Percentiles rank a stretch among this genome's conserved stretches.
phyloP scores from a whole-genome alignment of 2,888 invertebrate species.

The Pediacus dermestoides region DNA sequence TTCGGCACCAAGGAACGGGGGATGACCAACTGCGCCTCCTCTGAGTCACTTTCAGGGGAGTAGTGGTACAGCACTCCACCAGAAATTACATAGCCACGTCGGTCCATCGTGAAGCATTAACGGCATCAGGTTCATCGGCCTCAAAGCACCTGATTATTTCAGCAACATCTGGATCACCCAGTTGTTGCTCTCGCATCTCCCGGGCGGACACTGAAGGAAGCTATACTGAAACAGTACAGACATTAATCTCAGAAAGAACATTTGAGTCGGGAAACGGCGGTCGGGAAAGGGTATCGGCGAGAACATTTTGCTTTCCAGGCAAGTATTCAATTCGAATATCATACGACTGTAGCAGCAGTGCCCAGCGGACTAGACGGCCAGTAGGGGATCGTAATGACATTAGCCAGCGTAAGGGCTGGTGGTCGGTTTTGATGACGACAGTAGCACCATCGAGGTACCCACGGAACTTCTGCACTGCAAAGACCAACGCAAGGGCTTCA shows the following conservation, averaged over 20 bases:
- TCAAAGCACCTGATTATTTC: slow-evolving; percentile 26
- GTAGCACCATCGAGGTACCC: slow-evolving; percentile 43
- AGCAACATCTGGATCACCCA: slow-evolving; percentile 23
- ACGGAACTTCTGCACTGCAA: slow-evolving; percentile 39
- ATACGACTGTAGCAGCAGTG: slow-evolving; percentile 42
- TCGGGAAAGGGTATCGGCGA: slow-evolving; percentile 21
- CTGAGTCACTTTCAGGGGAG: slow-evolving; percentile 10
- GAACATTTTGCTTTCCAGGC: slow-evolving; percentile 15
- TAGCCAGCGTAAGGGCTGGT: slow-evolving; percentile 50
- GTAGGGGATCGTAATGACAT: slow-evolving; percentile 34
- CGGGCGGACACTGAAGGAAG: no score
- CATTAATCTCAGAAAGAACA: no score
- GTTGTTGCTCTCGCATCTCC: slow-evolving; percentile 19
- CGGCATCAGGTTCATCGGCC: slow-evolving; percentile 5
- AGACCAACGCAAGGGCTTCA: slow-evolving; percentile 33
- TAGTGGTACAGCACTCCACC: slow-evolving; percentile 25
- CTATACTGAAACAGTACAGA: no score
- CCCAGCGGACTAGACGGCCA: slow-evolving; percentile 49
- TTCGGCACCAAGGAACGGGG: slow-evolving; percentile 3
- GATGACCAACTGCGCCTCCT: slow-evolving; percentile 16
- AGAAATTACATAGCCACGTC: slow-evolving; percentile 27
- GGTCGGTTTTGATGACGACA: slow-evolving; percentile 46
- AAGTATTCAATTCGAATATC: slow-evolving; percentile 26
- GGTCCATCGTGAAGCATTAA: slow-evolving; percentile 18
- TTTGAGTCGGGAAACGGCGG: slow-evolving; percentile 7